Base-by-base conservation (phyloP, 2,797 vertebrate species). In the Pogonophryne albipinna region DNA sequence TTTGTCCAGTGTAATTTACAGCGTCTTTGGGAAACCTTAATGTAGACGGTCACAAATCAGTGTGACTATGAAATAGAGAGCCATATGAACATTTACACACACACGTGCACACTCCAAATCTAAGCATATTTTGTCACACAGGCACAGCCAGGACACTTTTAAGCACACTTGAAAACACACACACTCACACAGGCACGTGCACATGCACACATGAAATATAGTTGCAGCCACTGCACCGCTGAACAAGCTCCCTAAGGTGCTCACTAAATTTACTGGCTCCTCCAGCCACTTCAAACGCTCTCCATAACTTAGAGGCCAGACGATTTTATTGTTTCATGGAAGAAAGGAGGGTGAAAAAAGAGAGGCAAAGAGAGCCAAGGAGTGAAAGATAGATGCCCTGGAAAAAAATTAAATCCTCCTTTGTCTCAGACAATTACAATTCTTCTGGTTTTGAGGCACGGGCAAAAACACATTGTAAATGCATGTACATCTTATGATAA, bases 231-330 rank as follows among this genome's bases (percentile, higher is more conserved):
- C 80, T 86, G 91, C 85, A 92, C 93, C 93, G 92, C 93, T 92
- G 92, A 95, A 95, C 86, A 74, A 88, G 88, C 89, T 91, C 94
- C 94, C 95, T 95, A 95, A 97, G 96, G 95, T 96, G 96, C 95
- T 95, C 91, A 90, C 94, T 95, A 96, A 98, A 98, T 98, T 98
- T 99, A 99, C 96, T 95, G 94, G 93, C 95, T 92, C 93, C 93
- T 95, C 90, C 90, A 93, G 94, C 92, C 92, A 97, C 97, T 97
- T 99, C 97, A 98, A 98, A 99, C 94, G 92, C 87, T 85, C 90
- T 89, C 94, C 92, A 96, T 98, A 97, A 98, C 96, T 97, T 96
- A 96, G 95, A 82, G 83, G 88, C 95, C 95, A 96, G 96, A 96
- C 93, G 80, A 94, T 94, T 98, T 98, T 97, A 97, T 96, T 95